A percentile compares a stretch with the other conserved stretches of the same genome.
Evolutionary conservation across 2,797 vertebrate genomes (phyloP).

Genomic region (Semotilus atromaculatus): DNA sequence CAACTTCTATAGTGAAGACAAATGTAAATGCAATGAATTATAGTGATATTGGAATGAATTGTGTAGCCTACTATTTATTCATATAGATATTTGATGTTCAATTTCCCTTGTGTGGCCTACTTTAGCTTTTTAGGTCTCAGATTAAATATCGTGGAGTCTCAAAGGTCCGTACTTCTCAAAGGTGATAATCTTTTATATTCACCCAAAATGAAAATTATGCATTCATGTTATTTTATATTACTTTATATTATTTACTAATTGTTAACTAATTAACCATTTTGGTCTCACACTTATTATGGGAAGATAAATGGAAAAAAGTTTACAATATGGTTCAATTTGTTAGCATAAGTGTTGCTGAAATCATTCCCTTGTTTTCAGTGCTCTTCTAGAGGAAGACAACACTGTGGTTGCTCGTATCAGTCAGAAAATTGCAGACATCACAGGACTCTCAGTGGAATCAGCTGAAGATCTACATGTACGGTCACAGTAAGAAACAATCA

Average conservation of each 20-base stretch:
- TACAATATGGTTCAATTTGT: not conserved
- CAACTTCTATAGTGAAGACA: not conserved
- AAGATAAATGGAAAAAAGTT: not conserved
- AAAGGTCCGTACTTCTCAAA: constrained; percentile 51
- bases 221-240: not conserved
- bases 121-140: constrained; percentile 53
- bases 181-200: constrained; percentile 31
- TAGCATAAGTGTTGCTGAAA: not conserved
- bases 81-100: not conserved
- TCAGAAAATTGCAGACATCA: constrained; percentile 80
- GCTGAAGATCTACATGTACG: constrained; percentile 80
- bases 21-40: not conserved
- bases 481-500: not conserved
- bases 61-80: not conserved
- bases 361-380: constrained; percentile 64
- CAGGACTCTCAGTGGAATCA: constrained; percentile 79
- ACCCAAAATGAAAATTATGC: not conserved
- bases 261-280: not conserved
- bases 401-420: constrained; percentile 79
- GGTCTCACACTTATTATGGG: not conserved
- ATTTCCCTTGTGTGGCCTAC: not conserved
- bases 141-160: not conserved
- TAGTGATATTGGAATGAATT: not conserved
- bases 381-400: constrained; percentile 81
- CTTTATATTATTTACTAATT: too few species aligned